Evolutionary conservation across 2,888 invertebrate species (phyloP).

Genomic region (Dryomyza anilis): DNA sequence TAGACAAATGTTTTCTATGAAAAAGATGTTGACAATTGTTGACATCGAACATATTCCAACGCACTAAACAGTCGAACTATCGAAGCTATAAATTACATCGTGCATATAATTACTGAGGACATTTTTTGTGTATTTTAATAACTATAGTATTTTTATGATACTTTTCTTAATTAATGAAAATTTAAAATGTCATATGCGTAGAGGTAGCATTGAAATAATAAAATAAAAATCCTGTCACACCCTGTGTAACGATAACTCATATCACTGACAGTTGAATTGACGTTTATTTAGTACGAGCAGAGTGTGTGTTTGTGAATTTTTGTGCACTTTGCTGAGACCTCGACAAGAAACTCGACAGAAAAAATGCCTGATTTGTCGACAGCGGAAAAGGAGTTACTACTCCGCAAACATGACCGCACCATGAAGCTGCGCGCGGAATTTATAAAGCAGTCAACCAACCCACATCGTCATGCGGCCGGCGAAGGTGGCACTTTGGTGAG

Average conservation of each 20-base stretch:
- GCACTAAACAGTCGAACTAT: too few species aligned
- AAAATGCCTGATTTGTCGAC: conserved; percentile 39
- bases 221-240: neutral
- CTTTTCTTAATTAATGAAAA: too few species aligned
- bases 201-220: neutral
- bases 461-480: conserved; percentile 69
- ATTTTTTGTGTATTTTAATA: too few species aligned
- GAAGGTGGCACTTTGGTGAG: conserved; percentile 76
- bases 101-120: too few species aligned
- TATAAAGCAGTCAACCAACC: conserved; percentile 73
- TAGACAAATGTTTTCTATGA: too few species aligned
- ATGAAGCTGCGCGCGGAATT: conserved; percentile 68
- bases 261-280: neutral
- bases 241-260: too few species aligned
- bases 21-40: too few species aligned
- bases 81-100: too few species aligned
- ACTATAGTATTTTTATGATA: too few species aligned
- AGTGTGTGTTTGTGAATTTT: too few species aligned
- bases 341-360: neutral
- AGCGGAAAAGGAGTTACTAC: conserved; percentile 48
- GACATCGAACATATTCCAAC: too few species aligned
- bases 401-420: conserved; percentile 54
- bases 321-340: neutral
- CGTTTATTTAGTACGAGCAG: neutral
- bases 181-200: too few species aligned